Evolutionary conservation across 2,888 invertebrate species (phyloP).

Genomic region (Drosophila mimetica): DNA sequence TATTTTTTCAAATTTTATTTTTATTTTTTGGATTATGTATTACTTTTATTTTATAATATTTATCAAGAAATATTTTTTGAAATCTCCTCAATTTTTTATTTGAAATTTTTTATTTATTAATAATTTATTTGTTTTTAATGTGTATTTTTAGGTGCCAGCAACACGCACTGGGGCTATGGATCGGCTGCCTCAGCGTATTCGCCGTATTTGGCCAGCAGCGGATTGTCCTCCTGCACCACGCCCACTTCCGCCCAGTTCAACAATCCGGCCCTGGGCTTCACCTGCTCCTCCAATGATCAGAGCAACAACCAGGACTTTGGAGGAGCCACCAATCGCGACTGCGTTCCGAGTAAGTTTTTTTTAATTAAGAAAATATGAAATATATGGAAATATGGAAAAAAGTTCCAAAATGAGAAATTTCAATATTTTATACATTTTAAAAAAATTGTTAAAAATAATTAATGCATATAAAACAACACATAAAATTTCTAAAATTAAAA

Average conservation of each 20-base stretch:
- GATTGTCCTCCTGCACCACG: slow-evolving; percentile 90
- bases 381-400: too few species aligned
- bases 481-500: too few species aligned
- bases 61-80: too few species aligned
- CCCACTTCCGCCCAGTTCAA: slow-evolving; percentile 90
- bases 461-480: too few species aligned
- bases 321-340: slow-evolving; percentile 86
- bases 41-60: too few species aligned
- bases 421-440: too few species aligned
- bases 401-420: too few species aligned
- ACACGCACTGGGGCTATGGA: slow-evolving; percentile 95
- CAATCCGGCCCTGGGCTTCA: slow-evolving; percentile 90
- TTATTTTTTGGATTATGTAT: too few species aligned
- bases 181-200: slow-evolving; percentile 94
- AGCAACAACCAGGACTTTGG: slow-evolving; percentile 86
- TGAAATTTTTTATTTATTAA: neutral
- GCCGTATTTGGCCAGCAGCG: slow-evolving; percentile 90
- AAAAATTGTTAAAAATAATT: too few species aligned
- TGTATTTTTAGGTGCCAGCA: slow-evolving; percentile 90
- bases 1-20: slow-evolving; percentile 30
- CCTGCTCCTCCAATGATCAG: slow-evolving; percentile 89
- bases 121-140: slow-evolving; percentile 83
- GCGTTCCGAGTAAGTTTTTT: slow-evolving; percentile 84
- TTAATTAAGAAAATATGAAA: neutral
- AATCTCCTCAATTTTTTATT: too few species aligned